Percentiles rank a stretch among this genome's conserved stretches.
Evolutionary conservation across 2,888 invertebrate species (phyloP).

Genomic region (Cheilosia grossa): DNA sequence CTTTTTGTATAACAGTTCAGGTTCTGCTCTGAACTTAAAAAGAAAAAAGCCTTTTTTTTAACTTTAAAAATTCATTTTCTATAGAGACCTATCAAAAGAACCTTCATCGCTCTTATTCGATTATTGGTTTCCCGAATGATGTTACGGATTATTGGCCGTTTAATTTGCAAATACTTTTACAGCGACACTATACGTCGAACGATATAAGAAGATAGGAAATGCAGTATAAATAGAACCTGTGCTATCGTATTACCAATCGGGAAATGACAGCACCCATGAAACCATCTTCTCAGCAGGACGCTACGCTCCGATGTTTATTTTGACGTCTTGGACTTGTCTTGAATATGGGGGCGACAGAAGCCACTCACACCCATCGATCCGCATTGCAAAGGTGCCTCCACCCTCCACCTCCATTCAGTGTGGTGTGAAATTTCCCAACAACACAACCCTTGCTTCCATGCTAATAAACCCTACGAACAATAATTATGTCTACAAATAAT

Average conservation of each 20-base stretch:
- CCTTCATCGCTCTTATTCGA: not conserved
- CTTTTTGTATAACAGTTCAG: too few relatives aligned
- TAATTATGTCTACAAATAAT: constrained; percentile 60
- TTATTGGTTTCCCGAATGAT: not conserved
- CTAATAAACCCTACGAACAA: constrained; percentile 50
- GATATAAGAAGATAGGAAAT: not conserved
- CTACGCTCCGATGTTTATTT: constrained; percentile 28
- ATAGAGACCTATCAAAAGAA: too few relatives aligned
- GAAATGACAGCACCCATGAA: constrained; percentile 45
- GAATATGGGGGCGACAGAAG: constrained; percentile 13
- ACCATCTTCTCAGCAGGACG: constrained; percentile 15
- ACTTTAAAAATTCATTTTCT: too few relatives aligned
- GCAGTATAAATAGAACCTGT: not conserved
- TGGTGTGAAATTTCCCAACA: constrained; percentile 50
- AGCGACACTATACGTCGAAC: not conserved
- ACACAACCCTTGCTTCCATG: constrained; percentile 1
- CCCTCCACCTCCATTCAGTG: not conserved
- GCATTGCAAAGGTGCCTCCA: not conserved
- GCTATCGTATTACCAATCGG: constrained; percentile 36
- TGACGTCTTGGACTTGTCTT: constrained; percentile 35
- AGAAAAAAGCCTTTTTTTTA: too few relatives aligned
- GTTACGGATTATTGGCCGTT: not conserved
- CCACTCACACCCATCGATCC: constrained; percentile 27
- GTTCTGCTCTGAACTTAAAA: too few relatives aligned
- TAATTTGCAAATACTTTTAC: constrained; percentile 32